Evolutionary conservation across 1,140 invertebrate species (phyloP).

Genomic region (Matsumurasca onukii): DNA sequence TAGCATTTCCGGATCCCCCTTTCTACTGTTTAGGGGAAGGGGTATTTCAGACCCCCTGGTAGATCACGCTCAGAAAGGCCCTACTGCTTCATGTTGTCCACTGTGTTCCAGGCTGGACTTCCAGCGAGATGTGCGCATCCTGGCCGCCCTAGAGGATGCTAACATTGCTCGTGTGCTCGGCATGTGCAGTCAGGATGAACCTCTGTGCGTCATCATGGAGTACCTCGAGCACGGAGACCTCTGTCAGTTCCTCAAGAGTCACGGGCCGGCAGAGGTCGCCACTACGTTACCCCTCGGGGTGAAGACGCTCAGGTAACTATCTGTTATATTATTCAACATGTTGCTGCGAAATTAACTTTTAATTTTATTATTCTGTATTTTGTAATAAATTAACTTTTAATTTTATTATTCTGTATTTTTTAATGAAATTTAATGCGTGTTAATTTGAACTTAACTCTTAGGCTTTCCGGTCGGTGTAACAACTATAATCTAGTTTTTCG

Average conservation of each 20-base stretch:
- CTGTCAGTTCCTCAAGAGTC: slow-evolving; percentile 76
- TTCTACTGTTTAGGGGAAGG: too few species aligned
- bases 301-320: slow-evolving; percentile 59
- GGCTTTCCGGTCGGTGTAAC: too few species aligned
- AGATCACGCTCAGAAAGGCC: too few species aligned
- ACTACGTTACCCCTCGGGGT: slow-evolving; percentile 59
- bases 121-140: slow-evolving; percentile 82
- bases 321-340: too few species aligned
- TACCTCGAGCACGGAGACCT: slow-evolving; percentile 90
- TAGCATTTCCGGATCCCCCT: too few species aligned
- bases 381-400: neutral
- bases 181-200: slow-evolving; percentile 78
- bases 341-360: neutral
- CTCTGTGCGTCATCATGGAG: slow-evolving; percentile 84
- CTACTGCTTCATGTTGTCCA: too few species aligned
- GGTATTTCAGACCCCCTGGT: too few species aligned
- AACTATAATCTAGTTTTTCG: too few species aligned
- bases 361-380: slow-evolving; percentile 7
- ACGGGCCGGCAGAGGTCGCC: slow-evolving; percentile 58
- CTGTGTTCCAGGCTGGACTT: slow-evolving; percentile 74
- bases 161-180: slow-evolving; percentile 87
- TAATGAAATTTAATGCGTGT: too few species aligned
- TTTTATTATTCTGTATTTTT: too few species aligned
- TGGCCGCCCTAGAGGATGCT: slow-evolving; percentile 81
- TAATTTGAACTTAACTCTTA: too few species aligned